phyloP scores from a whole-genome alignment of 2,797 vertebrate genomes.

The Brachymystax lenok region DNA sequence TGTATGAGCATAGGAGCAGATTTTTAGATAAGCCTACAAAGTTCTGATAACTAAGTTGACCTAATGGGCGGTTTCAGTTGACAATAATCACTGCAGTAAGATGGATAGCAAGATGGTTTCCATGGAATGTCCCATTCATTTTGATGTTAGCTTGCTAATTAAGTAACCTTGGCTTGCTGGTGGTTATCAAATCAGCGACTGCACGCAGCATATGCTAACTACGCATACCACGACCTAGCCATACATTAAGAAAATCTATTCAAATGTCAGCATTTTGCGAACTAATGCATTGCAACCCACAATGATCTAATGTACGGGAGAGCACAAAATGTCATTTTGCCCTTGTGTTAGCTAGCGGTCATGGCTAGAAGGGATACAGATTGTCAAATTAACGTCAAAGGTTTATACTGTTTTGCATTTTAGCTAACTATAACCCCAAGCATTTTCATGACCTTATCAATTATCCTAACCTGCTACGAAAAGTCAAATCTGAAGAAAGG shows the following conservation, averaged over 20 bases:
- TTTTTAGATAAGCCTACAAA: not conserved
- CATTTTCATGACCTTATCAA: no score
- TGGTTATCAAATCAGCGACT: not conserved
- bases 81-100: not conserved
- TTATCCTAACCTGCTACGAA: no score
- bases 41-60: not conserved
- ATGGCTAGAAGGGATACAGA: no score
- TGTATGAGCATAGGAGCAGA: not conserved
- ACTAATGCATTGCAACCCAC: not conserved
- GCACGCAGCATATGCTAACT: not conserved
- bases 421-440: no score
- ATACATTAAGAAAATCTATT: not conserved
- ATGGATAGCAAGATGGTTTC: not conserved
- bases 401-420: no score
- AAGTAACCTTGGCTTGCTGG: not conserved
- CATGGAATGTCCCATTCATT: not conserved
- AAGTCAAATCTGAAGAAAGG: no score
- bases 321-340: conserved; percentile 1
- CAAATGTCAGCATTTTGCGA: not conserved
- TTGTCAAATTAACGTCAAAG: no score
- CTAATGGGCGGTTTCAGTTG: not conserved
- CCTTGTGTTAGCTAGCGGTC: conserved; percentile 13
- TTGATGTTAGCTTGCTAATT: not conserved
- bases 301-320: not conserved
- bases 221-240: not conserved